A percentile compares a stretch with the other conserved stretches of the same genome.
Evolutionary conservation across 2,113 vertebrate species (phyloP).

Genomic region (Helogale parvula): DNA sequence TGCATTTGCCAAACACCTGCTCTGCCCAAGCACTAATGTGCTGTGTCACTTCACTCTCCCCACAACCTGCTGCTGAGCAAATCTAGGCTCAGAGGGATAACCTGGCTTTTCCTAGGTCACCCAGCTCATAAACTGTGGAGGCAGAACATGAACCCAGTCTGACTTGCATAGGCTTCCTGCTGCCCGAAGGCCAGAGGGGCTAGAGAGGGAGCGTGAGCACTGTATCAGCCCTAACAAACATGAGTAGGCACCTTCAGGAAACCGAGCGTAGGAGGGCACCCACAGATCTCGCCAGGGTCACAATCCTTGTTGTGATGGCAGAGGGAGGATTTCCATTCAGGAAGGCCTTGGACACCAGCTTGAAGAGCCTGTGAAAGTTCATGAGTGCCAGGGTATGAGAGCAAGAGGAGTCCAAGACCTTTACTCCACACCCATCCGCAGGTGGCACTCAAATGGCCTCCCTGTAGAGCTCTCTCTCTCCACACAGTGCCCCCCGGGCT

Average conservation of each 20-base stretch:
- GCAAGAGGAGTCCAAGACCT: background rate
- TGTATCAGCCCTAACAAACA: rapidly evolving
- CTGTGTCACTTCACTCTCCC: background rate
- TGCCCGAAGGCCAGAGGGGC: background rate
- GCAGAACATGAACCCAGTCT: background rate
- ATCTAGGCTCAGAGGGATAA: background rate
- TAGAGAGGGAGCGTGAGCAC: rapidly evolving
- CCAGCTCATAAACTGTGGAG: background rate
- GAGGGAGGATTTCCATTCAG: background rate
- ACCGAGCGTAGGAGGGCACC: background rate
- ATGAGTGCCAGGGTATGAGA: background rate
- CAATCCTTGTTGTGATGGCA: background rate
- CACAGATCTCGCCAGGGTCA: background rate
- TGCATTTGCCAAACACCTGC: background rate
- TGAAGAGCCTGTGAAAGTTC: background rate
- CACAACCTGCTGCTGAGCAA: background rate
- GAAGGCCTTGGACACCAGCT: background rate
- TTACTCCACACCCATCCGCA: background rate
- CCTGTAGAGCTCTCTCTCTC: background rate
- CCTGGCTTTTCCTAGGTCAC: background rate
- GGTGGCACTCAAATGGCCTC: background rate
- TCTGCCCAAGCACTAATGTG: background rate
- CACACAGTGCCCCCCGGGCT: background rate
- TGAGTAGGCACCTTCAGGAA: rapidly evolving
- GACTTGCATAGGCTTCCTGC: background rate